Base-by-base conservation (phyloP, 2,113 vertebrate genomes). In the Empidonax traillii region DNA sequence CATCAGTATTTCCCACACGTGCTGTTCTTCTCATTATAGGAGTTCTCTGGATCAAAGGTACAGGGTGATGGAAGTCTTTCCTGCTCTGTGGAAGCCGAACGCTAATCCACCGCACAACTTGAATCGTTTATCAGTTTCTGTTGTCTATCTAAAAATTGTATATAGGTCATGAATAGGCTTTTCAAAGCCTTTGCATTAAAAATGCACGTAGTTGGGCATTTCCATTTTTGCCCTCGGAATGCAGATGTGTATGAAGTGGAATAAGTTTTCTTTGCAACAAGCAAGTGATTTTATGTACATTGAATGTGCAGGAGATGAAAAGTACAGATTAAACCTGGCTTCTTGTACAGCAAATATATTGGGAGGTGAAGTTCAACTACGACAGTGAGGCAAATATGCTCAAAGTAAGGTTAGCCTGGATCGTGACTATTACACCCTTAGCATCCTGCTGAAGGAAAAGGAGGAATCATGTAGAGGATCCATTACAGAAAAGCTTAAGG, bases 341-440 rank as follows among this genome's bases (percentile, higher is more conserved):
- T 41, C 23, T 63, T 76, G 16, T 27, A 7, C 25, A 35, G 19
- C 12, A 44, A 44, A 20, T 44, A 44, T 44, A 53, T 89, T 85
- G 58, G 23, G 28, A 74, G 58, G 17, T 9, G 18, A 71, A 47
- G 30, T 21, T 89, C 73, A 23, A 23, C 21, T 47, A 6, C 9
- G 20, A 8, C 41, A 41, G 10, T 18, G 31, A 43, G 14, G 28
- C 1, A 7, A 35, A 37, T 49, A 15, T 2, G 5, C 35, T 79
- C 0, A 0, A 25, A 39, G 15, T 23, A 5, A 47, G 55, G 4
- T 79, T 82, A 73, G 24, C 24, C 30, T 66, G 3, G 51, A 16
- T 59, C 1, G 0, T 63, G 33, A 55, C 20, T 0, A 1, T 58
- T 15, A 14, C 3, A 25, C 23, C 18, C 27, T 47, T 79, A 25